phyloP scores from a whole-genome alignment of 2,888 invertebrate genomes.

The Smittia aterrima region DNA sequence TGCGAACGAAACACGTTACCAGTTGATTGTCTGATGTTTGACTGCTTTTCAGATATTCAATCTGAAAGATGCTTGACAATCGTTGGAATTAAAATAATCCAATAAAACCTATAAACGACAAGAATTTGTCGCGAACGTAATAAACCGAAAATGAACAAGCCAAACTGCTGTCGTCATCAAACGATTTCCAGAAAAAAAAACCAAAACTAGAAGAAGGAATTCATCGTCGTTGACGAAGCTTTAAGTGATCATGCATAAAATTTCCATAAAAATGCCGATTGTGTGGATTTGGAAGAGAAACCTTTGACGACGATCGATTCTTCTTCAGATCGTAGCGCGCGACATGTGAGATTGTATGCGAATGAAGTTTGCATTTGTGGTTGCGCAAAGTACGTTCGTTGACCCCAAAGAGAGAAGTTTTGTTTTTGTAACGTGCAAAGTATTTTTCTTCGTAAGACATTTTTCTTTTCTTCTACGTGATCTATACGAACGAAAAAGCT shows the following conservation, averaged over 20 bases:
- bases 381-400: conserved; percentile 41
- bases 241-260: conserved; percentile 1
- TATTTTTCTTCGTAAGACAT: not conserved
- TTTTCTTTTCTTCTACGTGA: conserved; percentile 17
- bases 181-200: not conserved
- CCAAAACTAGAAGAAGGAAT: not conserved
- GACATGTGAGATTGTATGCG: not conserved
- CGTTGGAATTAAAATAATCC: too few species aligned
- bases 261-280: conserved; percentile 19
- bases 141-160: too few species aligned
- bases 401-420: conserved; percentile 22
- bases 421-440: conserved; percentile 8
- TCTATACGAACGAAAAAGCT: not conserved
- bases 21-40: too few species aligned
- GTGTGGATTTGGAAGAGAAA: conserved; percentile 1
- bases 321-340: not conserved
- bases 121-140: too few species aligned
- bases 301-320: conserved; percentile 8
- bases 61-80: too few species aligned
- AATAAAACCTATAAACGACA: too few species aligned
- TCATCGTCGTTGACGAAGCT: not conserved
- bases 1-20: too few species aligned
- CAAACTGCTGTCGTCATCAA: too few species aligned
- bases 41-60: too few species aligned
- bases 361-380: conserved; percentile 19